These are phyloP conservation scores for Palloptera scutellata DNA, from an alignment of 2,888 invertebrate genomes.

Conservation along the genomic window DNA sequence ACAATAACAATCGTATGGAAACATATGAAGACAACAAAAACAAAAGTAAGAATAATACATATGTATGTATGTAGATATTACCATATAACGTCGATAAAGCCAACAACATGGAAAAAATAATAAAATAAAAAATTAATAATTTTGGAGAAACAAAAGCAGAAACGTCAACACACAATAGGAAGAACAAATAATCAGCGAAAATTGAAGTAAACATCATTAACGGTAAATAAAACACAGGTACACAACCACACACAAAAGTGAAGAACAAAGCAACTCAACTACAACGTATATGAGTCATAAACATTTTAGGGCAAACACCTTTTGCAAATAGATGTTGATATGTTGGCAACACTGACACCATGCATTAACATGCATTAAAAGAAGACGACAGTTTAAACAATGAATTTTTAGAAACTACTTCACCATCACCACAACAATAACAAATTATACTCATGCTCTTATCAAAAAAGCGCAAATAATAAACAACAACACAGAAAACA, in stretches of 20 bases:
- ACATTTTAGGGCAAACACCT: too few relatives aligned
- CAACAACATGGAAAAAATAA: neutral
- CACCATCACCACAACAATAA: too few relatives aligned
- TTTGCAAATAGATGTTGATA: neutral
- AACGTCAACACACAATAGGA: neutral
- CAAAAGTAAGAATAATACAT: neutral
- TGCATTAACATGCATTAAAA: too few relatives aligned
- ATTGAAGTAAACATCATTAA: constrained; percentile 14
- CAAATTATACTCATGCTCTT: too few relatives aligned
- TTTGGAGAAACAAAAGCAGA: constrained; percentile 1
- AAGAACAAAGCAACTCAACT: neutral
- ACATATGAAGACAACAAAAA: neutral
- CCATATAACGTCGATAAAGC: neutral
- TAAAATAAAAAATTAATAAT: too few relatives aligned
- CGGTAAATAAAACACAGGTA: constrained; percentile 6
- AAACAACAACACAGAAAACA: too few relatives aligned
- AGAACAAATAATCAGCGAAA: too few relatives aligned
- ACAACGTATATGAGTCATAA: neutral
- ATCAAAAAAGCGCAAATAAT: too few relatives aligned
- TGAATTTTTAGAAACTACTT: too few relatives aligned
- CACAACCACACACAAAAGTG: neutral
- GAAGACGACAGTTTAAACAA: too few relatives aligned
- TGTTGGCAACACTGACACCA: neutral
- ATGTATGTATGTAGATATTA: neutral
- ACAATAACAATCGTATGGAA: neutral